Evolutionary conservation across 2,888 invertebrate species (phyloP).

Genomic region (Odiellus spinosus): DNA sequence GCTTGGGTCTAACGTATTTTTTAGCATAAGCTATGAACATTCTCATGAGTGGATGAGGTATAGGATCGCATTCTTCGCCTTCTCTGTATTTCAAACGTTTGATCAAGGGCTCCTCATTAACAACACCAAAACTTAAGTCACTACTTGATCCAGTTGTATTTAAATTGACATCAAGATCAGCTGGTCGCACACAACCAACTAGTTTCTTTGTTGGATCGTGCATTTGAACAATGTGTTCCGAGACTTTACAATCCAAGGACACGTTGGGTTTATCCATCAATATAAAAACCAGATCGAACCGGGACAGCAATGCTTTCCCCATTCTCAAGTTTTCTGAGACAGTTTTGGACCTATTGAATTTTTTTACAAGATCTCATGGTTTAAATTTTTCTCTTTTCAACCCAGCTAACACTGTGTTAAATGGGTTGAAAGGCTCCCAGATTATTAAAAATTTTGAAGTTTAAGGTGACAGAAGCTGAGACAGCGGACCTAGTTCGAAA

Average conservation of each 20-base stretch:
- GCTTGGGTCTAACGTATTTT: conserved; percentile 64
- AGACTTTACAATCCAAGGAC: conserved; percentile 52
- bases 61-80: conserved; percentile 47
- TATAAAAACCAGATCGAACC: conserved; percentile 86
- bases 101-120: conserved; percentile 31
- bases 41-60: conserved; percentile 59
- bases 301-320: conserved; percentile 63
- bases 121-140: background rate
- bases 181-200: background rate
- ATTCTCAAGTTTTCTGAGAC: conserved; percentile 78
- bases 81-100: conserved; percentile 42
- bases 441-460: no score
- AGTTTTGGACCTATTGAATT: no score
- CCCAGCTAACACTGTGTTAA: no score
- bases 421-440: no score
- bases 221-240: conserved; percentile 65
- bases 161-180: background rate
- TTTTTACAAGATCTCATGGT: no score
- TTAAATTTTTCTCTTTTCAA: no score
- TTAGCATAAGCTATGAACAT: conserved; percentile 85
- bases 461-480: no score
- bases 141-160: conserved; percentile 1
- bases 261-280: conserved; percentile 71
- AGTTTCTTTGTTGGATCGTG: conserved; percentile 27
- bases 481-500: no score